A percentile compares a stretch with the other conserved stretches of the same genome.
Evolutionary conservation across 1,140 invertebrate genomes (phyloP).

Genomic region (Dreissena polymorpha): DNA sequence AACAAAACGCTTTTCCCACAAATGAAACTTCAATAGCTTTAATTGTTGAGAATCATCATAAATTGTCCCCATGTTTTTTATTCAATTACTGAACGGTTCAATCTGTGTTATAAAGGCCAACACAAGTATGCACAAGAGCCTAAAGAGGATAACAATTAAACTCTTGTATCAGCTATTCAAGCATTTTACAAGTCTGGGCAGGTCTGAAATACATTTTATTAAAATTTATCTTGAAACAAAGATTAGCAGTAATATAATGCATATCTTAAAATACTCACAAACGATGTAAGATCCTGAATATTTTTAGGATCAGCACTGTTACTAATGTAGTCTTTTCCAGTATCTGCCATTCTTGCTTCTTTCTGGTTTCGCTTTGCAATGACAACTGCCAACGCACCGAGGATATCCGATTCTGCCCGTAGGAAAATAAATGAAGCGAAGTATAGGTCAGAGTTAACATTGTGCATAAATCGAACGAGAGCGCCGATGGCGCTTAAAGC

Average conservation of each 20-base stretch:
- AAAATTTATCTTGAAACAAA: neutral
- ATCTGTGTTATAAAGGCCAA: too few species aligned
- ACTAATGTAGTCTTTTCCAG: constrained; percentile 52
- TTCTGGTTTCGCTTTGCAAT: constrained; percentile 40
- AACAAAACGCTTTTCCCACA: too few species aligned
- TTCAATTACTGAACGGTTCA: too few species aligned
- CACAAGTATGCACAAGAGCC: too few species aligned
- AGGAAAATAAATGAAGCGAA: neutral
- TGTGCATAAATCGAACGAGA: too few species aligned
- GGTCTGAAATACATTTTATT: neutral
- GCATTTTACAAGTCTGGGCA: neutral
- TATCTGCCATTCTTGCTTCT: constrained; percentile 48
- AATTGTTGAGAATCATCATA: too few species aligned
- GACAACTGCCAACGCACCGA: constrained; percentile 28
- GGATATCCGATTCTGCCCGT: neutral
- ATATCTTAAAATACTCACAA: constrained; percentile 38
- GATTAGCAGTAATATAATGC: neutral
- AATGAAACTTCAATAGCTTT: too few species aligned
- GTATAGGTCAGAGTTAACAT: neutral
- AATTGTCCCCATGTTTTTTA: too few species aligned
- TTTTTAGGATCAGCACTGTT: constrained; percentile 55
- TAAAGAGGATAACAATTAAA: too few species aligned
- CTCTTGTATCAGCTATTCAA: too few species aligned
- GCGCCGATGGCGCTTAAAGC: too few species aligned
- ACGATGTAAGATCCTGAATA: constrained; percentile 51